Conservation (phyloP, 2,113 vertebrate species). For the Rhea pennata region DNA sequence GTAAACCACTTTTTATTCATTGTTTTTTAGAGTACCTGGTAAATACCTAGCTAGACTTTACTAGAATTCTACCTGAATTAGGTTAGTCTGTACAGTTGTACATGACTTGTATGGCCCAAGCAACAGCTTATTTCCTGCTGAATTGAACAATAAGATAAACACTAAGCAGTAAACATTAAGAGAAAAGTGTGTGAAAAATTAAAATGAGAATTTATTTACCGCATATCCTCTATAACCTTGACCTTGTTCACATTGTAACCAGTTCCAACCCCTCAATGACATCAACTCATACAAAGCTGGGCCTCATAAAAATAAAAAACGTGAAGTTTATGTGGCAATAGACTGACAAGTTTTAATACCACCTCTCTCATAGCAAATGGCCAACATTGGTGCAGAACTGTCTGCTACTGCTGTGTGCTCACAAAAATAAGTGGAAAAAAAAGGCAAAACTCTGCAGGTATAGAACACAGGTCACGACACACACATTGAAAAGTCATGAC, state of each 20-base stretch:
- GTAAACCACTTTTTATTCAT: not conserved
- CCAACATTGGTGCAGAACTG: not conserved
- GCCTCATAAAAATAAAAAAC: conserved; percentile 41
- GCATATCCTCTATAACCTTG: not conserved
- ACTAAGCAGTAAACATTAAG: not conserved
- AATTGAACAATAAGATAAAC: not conserved
- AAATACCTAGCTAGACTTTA: not conserved
- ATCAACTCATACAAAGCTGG: not conserved
- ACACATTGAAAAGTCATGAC: conserved; percentile 41
- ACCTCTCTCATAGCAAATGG: conserved; percentile 17
- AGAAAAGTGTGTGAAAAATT: not conserved
- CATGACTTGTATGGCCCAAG: not conserved
- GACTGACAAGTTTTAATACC: conserved; percentile 43
- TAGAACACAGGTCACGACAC: not conserved
- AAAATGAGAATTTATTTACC: conserved; percentile 8
- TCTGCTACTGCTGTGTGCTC: not conserved
- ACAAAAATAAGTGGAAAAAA: not conserved
- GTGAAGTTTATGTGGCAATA: conserved; percentile 25
- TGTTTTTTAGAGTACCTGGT: not conserved
- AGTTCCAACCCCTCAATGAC: not conserved
- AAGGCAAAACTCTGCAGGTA: not conserved
- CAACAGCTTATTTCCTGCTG: not conserved
- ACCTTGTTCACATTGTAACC: conserved; percentile 16
- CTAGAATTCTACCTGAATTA: not conserved
- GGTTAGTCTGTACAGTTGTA: not conserved